Base-by-base conservation (phyloP, 2,888 invertebrate species). In the Mimas tiliae region DNA sequence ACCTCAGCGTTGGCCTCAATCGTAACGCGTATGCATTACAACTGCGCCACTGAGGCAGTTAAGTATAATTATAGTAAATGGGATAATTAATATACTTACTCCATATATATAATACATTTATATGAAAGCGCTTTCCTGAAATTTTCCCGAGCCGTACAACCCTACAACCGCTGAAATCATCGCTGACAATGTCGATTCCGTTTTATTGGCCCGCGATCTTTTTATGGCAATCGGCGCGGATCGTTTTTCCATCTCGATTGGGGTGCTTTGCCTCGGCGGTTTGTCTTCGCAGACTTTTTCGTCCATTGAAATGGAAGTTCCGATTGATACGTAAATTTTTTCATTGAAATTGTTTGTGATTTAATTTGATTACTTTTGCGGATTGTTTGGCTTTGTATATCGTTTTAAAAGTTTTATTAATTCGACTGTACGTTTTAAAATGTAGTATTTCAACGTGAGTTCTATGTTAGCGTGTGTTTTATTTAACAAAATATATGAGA, bases 181-280 rank as follows among this genome's bases (percentile, higher is more conserved):
- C 86, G 89, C 88, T 91, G 90, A 91, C 91, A 88, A 84, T 85
- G 88, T 87, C 83, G 84, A 86, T 85, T 86, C 83, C 77, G 83
- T 88, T 92, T 90, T 92, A 90, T 90, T 90, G 87, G 87, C 81
- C 78, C 82, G 83, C 88, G 89, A 91, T 89, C 91, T 91, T 91
- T 92, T 93, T 90, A 90, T 88, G 88, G 86, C 89, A 88, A 90
- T 90, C 86, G 86, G 82, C 81, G 77, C 80, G 79, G 85, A 87
- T 91, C 91, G 91, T 82, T 92, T 89, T 87, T 82, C 88, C 86
- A 85, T 89, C 90, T 81, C 85, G 79, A 90, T 90, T 88, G 87
- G 87, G 86, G 85, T 84, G 79, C 86, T 87, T 85, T 70, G 79
- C 72, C 72, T 76, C 74, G 78, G 76, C 79, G 81, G 77, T 77